Evolutionary conservation across 2,888 invertebrate genomes (phyloP).

Genomic region (Acanthosoma haemorrhoidale): DNA sequence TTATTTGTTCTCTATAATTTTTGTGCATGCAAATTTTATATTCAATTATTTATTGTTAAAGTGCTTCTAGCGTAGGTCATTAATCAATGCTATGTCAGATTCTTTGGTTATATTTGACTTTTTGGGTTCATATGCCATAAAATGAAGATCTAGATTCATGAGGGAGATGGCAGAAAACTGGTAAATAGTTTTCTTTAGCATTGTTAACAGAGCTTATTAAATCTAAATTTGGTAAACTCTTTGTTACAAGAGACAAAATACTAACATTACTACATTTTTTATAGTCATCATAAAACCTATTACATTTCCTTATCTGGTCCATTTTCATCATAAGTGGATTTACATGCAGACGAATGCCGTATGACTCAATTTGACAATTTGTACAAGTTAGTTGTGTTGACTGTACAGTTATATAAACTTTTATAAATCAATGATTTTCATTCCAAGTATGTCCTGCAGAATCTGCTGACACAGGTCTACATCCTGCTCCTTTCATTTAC

Average conservation of each 20-base stretch:
- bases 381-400: background rate
- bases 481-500: constrained; percentile 45
- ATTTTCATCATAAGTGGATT: background rate
- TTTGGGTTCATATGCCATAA: no score
- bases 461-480: constrained; percentile 44
- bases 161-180: no score
- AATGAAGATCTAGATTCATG: no score
- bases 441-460: constrained; percentile 33
- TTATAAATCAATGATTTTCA: constrained; percentile 26
- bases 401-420: background rate
- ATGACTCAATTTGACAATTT: background rate
- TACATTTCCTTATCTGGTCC: background rate
- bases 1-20: no score
- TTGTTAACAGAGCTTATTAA: no score
- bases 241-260: background rate
- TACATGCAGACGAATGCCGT: background rate
- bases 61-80: no score
- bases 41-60: no score
- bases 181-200: no score
- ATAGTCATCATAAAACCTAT: background rate
- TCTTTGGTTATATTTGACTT: no score
- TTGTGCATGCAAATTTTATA: no score
- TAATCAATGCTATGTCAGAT: no score
- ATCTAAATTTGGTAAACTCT: constrained; percentile 32
- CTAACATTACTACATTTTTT: background rate